Base-by-base conservation (phyloP, 53 echinoderm and acorn worm genomes). In the Stichopus horrens region DNA sequence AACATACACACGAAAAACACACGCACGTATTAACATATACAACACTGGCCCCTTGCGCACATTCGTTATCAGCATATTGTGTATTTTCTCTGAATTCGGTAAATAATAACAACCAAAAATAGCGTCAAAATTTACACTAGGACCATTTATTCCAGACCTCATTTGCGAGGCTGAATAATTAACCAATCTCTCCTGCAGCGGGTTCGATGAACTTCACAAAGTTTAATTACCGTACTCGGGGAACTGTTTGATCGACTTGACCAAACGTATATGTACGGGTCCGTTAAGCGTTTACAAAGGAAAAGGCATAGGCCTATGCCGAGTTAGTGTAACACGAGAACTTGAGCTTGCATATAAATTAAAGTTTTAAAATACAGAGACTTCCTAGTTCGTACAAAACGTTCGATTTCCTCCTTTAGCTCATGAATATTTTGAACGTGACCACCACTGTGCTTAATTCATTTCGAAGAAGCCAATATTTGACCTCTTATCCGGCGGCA, bases 401-500 rank as follows among this genome's bases (percentile, higher is more conserved):
- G 16, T 71, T 37, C 37, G 37, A 37, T 18, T 71, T 71, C n/a
- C 14, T 13, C 18, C 6, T n/a, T 18, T 6, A 59, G 59, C 71
- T 71, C 71, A 71, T 71, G 71, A 71, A 71, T 71, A 71, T 63
- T 71, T 71, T 71, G 71, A 71, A 71, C 71, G 71, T 71, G 71
- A 71, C 71, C 71, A 71, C 71, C 71, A 71, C 71, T 16, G 71
- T 2, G 6, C 71, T n/a, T 59, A 71, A 71, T 71, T 71, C 71
- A 71, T 71, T 71, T 71, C 71, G 71, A 71, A 71, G 71, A 71
- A 71, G n/a, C 71, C 71, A 13, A 71, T 71, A 16, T 58, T 81
- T 81, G 81, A 81, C 81, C 81, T 58, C 58, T 81, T 81, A 81
- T 81, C 81, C 58, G 58, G 81, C 56, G 81, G 81, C 81, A 57